phyloP scores from a whole-genome alignment of 2,797 vertebrate species.

The Malacoraja senta region DNA sequence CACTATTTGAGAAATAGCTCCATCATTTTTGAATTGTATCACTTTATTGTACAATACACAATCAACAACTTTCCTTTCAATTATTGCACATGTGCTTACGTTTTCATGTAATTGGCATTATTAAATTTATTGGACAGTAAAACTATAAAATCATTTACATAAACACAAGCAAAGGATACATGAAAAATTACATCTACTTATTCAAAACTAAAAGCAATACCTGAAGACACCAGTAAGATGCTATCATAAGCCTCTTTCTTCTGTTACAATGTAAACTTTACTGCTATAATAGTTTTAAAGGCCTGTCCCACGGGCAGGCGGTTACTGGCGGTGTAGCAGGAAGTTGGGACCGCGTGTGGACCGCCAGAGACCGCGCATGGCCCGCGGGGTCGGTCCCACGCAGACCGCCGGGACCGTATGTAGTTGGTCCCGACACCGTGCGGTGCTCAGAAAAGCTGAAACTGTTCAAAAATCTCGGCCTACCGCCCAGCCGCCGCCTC shows the following conservation, averaged over 20 bases:
- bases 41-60: background rate
- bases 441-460: no score
- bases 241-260: background rate
- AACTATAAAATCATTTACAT: background rate
- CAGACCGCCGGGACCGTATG: no score
- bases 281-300: background rate
- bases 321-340: no score
- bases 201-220: background rate
- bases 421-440: no score
- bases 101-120: background rate
- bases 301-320: no score
- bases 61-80: background rate
- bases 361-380: no score
- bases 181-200: background rate
- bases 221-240: background rate
- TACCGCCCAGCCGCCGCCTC: no score
- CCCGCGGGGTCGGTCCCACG: no score
- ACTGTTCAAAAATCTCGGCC: no score
- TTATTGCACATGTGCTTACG: background rate
- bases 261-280: no score
- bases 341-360: no score
- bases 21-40: background rate
- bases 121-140: background rate
- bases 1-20: background rate
- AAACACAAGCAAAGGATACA: background rate